phyloP scores from a whole-genome alignment of 2,797 vertebrate species.

The Eurystomus glaucurus region DNA sequence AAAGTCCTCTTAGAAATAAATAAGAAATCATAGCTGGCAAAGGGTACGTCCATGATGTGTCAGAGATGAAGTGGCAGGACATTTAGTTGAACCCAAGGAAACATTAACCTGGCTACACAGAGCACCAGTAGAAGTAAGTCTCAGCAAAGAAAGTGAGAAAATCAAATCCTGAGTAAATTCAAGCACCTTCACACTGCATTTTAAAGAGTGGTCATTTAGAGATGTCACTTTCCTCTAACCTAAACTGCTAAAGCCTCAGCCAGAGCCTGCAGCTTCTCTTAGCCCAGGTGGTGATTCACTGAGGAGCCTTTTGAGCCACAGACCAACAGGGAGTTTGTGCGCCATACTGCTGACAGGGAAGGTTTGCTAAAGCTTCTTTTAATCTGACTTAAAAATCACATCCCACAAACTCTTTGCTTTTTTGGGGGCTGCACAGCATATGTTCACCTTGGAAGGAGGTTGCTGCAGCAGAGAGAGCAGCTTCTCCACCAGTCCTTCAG shows the following conservation, averaged over 20 bases:
- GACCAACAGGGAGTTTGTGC: background rate
- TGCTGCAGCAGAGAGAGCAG: constrained; percentile 47
- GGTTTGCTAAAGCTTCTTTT: background rate
- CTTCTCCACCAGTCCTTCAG: constrained; percentile 17
- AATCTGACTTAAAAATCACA: constrained; percentile 12
- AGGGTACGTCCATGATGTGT: background rate
- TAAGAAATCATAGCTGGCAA: background rate
- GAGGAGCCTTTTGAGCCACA: background rate
- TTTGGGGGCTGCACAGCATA: constrained; percentile 20
- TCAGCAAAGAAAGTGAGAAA: background rate
- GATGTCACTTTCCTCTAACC: background rate
- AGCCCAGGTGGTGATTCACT: background rate
- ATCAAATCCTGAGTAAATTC: background rate
- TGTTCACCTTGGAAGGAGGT: constrained; percentile 60
- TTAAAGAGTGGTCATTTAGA: background rate
- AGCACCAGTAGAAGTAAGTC: background rate
- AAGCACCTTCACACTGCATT: background rate
- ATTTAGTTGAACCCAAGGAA: background rate
- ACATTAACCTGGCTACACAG: background rate
- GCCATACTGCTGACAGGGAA: background rate
- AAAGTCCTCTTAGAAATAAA: background rate
- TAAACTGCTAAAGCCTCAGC: background rate
- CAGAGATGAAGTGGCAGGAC: background rate
- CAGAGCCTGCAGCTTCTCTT: background rate
- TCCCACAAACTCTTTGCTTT: constrained; percentile 39